Conservation (phyloP, 2,113 vertebrate genomes). For the Cathartes aura region DNA sequence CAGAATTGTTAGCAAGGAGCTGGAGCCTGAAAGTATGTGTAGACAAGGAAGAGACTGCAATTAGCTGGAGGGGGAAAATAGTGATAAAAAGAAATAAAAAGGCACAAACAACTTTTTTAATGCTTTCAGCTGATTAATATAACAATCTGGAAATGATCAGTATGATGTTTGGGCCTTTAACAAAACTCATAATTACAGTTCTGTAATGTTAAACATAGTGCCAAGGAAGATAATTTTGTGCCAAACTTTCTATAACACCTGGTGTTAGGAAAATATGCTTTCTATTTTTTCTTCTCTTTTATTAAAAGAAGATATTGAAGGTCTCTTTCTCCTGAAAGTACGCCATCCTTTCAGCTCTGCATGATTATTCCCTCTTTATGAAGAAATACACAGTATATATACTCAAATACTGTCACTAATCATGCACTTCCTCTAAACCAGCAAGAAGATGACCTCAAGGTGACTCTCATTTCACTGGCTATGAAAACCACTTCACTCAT, state of each 20-base stretch:
- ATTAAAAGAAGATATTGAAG: background rate
- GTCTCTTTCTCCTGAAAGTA: background rate
- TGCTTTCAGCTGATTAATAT: slow-evolving; percentile 5
- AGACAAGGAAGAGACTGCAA: background rate
- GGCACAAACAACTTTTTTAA: background rate
- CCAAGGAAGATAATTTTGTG: background rate
- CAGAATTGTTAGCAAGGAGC: background rate
- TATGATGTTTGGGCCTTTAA: background rate
- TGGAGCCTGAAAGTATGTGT: background rate
- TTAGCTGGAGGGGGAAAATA: background rate
- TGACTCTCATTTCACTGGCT: background rate
- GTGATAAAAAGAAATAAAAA: background rate
- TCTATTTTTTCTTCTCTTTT: background rate
- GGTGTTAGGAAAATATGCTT: slow-evolving; percentile 6
- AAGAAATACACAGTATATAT: background rate
- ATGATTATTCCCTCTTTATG: background rate
- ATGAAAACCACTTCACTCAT: background rate
- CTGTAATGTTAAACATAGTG: background rate
- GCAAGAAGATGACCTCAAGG: background rate
- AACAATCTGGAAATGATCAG: background rate
- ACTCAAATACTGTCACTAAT: background rate
- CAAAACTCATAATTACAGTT: background rate
- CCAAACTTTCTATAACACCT: background rate
- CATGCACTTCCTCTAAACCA: background rate
- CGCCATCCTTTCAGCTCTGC: background rate